Evolutionary conservation across 2,113 vertebrate species (phyloP).

Genomic region (Leptosomus discolor): DNA sequence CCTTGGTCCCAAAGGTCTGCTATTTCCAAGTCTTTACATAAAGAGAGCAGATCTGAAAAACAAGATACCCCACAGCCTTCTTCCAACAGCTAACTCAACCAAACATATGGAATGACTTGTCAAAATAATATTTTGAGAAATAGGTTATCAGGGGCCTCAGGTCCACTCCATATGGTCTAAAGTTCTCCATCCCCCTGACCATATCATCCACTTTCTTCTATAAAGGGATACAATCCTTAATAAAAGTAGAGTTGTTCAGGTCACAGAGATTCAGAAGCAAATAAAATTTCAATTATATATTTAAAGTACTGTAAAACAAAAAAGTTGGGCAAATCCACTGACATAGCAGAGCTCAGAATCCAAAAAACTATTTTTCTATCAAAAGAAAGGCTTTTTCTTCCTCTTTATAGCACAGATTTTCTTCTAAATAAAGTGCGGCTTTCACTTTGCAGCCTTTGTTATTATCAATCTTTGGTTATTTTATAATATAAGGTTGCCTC

Average conservation of each 20-base stretch:
- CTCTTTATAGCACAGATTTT: neutral
- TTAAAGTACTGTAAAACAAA: neutral
- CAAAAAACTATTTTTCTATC: neutral
- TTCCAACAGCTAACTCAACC: neutral
- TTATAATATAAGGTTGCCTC: slow-evolving; percentile 26
- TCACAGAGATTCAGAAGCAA: neutral
- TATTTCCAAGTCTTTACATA: neutral
- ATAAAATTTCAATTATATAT: neutral
- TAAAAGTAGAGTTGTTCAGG: neutral
- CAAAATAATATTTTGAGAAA: slow-evolving; percentile 42
- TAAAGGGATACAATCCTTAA: neutral
- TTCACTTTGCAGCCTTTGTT: slow-evolving; percentile 10
- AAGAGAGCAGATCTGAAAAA: slow-evolving; percentile 18
- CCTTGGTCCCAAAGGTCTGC: slow-evolving; percentile 26
- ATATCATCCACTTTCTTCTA: neutral
- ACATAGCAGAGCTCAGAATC: neutral
- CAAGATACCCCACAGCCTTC: slow-evolving; percentile 1
- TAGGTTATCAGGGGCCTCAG: slow-evolving; percentile 21
- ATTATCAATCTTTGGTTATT: slow-evolving; percentile 43
- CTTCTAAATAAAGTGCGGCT: neutral
- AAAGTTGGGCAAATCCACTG: neutral
- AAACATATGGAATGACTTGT: slow-evolving; percentile 21
- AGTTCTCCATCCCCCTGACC: slow-evolving; percentile 8
- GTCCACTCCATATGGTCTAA: slow-evolving; percentile 13
- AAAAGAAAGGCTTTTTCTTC: neutral